Percentiles rank a stretch among this genome's conserved stretches.
phyloP scores from a whole-genome alignment of 2,797 vertebrate genomes.

The Bufotes viridis region DNA sequence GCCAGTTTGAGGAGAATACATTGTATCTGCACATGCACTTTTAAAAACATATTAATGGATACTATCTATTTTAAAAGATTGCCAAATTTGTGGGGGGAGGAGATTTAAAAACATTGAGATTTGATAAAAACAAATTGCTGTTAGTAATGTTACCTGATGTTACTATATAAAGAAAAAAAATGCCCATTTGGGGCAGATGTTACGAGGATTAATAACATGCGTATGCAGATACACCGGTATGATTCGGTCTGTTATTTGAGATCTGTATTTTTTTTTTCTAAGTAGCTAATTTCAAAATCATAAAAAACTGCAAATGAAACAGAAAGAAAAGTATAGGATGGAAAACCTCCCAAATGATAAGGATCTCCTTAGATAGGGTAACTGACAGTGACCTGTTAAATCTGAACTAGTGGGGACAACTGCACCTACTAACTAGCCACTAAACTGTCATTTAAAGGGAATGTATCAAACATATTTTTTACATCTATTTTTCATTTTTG shows the following conservation, averaged over 20 bases:
- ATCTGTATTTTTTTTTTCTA: not conserved
- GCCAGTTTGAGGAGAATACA: not conserved
- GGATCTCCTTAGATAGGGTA: not conserved
- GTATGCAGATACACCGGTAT: not conserved
- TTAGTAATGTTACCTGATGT: constrained; percentile 14
- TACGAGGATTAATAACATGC: constrained; percentile 21
- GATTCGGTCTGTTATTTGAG: constrained; percentile 7
- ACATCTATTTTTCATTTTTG: no score
- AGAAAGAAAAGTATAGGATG: constrained; percentile 28
- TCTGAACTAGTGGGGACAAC: not conserved
- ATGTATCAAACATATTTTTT: not conserved
- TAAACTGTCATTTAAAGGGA: not conserved
- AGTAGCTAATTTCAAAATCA: not conserved
- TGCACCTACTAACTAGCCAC: not conserved
- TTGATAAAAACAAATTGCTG: not conserved
- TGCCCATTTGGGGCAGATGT: not conserved
- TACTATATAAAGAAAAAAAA: not conserved
- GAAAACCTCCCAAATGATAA: not conserved
- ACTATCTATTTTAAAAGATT: not conserved
- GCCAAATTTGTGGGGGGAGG: no score
- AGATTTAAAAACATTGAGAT: not conserved
- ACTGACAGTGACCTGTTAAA: not conserved
- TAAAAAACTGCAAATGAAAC: not conserved
- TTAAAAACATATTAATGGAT: not conserved
- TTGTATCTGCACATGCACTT: constrained; percentile 5